Evolutionary conservation across 2,888 invertebrate species (phyloP).

Genomic region (Stenodera caucasica): DNA sequence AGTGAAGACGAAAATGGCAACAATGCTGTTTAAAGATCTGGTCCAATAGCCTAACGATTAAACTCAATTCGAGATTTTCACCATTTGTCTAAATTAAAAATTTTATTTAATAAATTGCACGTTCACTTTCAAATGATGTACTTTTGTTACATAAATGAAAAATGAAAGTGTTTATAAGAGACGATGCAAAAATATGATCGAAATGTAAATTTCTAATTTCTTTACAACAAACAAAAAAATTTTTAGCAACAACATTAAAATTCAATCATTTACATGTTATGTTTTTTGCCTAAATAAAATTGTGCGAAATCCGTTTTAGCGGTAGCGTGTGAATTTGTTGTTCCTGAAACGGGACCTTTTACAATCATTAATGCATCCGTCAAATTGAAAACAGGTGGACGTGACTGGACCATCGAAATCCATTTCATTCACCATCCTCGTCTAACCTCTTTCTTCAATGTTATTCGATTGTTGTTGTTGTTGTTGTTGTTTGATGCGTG

Average conservation of each 20-base stretch:
- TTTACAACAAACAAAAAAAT: conserved; percentile 32
- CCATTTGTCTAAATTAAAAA: neutral
- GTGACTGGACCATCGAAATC: conserved; percentile 27
- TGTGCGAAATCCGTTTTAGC: no score
- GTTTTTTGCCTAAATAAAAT: no score
- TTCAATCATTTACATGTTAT: no score
- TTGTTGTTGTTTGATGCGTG: conserved; percentile 40
- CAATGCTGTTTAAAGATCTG: neutral
- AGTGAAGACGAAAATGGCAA: neutral
- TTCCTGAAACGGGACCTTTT: neutral
- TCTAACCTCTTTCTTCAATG: neutral
- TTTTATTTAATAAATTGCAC: neutral
- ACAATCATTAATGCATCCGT: neutral
- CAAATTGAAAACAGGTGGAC: conserved; percentile 23
- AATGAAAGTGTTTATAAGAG: conserved; percentile 29
- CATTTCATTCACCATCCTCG: conserved; percentile 13
- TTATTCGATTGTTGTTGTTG: conserved; percentile 19
- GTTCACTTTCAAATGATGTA: conserved; percentile 1
- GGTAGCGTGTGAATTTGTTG: conserved; percentile 1
- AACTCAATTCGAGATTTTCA: neutral
- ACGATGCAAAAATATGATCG: conserved; percentile 27
- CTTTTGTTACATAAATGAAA: conserved; percentile 23
- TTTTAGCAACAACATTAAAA: conserved; percentile 30
- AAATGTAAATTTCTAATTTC: conserved; percentile 43
- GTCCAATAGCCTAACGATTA: neutral